Evolutionary conservation across 2,888 invertebrate species (phyloP).

Genomic region (Morinoia aosen): DNA sequence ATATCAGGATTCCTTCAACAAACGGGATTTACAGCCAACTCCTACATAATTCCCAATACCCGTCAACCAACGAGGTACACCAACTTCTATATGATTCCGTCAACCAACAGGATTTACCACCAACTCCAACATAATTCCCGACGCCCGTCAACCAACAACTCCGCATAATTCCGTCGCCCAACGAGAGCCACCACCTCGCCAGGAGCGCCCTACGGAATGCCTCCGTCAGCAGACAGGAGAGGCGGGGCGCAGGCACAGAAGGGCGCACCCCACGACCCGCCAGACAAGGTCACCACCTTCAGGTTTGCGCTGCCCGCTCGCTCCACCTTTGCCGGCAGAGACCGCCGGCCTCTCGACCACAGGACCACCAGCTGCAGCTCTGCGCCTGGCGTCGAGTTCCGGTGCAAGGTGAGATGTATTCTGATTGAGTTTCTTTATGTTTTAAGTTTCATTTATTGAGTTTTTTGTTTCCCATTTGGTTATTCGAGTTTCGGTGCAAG

Average conservation of each 20-base stretch:
- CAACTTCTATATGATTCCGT: too few species aligned
- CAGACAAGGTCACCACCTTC: background rate
- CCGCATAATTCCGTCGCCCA: background rate
- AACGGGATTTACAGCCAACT: too few species aligned
- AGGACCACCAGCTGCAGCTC: background rate
- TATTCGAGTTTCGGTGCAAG: constrained; percentile 4
- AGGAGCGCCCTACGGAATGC: background rate
- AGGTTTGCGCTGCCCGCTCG: constrained; percentile 31
- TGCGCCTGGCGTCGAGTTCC: background rate
- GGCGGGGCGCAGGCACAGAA: background rate
- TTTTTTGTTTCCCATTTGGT: too few species aligned
- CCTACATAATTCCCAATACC: too few species aligned
- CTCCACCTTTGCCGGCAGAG: background rate
- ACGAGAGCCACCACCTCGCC: background rate
- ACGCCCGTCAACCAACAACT: too few species aligned
- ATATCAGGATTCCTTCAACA: too few species aligned
- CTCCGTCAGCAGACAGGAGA: background rate
- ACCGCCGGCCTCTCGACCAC: background rate
- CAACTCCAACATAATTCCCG: too few species aligned
- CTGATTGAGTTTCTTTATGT: background rate
- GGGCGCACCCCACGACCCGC: background rate
- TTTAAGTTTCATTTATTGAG: too few species aligned
- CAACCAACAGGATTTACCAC: too few species aligned
- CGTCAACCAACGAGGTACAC: too few species aligned
- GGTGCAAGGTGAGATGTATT: background rate